Percentiles rank a stretch among this genome's conserved stretches.
Evolutionary conservation across 2,113 vertebrate genomes (phyloP).

Genomic region (Struthidea cinerea): DNA sequence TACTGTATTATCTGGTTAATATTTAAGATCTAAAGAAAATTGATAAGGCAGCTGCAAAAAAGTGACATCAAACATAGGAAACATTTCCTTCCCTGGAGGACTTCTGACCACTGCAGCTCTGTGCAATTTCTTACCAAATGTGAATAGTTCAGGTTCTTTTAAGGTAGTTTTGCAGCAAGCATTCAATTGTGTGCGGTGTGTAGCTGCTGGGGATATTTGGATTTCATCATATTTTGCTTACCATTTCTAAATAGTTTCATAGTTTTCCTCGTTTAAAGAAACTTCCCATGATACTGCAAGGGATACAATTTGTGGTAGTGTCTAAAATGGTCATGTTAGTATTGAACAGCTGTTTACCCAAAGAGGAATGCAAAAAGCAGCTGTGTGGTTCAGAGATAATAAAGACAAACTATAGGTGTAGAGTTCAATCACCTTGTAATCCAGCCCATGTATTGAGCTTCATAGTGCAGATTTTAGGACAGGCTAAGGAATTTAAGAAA

Average conservation of each 20-base stretch:
- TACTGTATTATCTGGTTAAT: slow-evolving; percentile 12
- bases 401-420: not conserved
- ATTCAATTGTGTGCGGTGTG: not conserved
- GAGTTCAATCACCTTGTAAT: not conserved
- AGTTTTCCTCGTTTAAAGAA: not conserved
- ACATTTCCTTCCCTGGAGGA: not conserved
- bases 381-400: not conserved
- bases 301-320: not conserved
- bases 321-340: not conserved
- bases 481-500: not conserved
- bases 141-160: not conserved
- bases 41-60: not conserved
- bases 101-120: not conserved
- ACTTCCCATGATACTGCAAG: not conserved
- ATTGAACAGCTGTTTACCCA: not conserved
- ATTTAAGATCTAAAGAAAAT: slow-evolving; percentile 31
- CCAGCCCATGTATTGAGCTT: not conserved
- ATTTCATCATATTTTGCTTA: not conserved
- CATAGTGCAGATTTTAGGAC: not conserved
- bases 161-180: not conserved
- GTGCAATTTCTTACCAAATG: not conserved
- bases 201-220: not conserved
- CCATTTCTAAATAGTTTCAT: not conserved
- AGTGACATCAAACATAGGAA: not conserved
- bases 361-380: not conserved